Evolutionary conservation across 2,888 invertebrate genomes (phyloP).

Genomic region (Drosophila cyrtoloma): DNA sequence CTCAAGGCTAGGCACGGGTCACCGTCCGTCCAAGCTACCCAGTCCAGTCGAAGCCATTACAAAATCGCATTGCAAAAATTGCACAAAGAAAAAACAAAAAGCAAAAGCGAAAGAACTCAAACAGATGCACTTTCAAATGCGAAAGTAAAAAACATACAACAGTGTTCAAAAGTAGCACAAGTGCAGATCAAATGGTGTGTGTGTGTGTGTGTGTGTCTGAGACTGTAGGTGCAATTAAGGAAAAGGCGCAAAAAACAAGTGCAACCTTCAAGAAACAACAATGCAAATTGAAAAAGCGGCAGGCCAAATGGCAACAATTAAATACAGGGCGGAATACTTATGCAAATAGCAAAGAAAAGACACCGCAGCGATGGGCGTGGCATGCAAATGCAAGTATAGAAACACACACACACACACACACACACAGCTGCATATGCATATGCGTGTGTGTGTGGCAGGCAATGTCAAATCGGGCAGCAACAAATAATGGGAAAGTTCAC

Average conservation of each 20-base stretch:
- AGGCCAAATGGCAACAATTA: conserved; percentile 51
- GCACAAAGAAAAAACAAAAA: not conserved
- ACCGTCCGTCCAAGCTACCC: conserved; percentile 9
- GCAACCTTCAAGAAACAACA: conserved; percentile 50
- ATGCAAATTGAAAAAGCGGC: conserved; percentile 53
- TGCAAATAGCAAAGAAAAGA: conserved; percentile 49
- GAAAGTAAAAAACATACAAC: conserved; percentile 44
- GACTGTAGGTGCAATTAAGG: conserved; percentile 28
- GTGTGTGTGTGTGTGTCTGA: conserved; percentile 1
- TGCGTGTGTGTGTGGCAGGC: conserved; percentile 25
- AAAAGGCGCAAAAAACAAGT: conserved; percentile 28
- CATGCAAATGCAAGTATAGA: conserved; percentile 16
- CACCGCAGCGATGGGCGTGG: conserved; percentile 30
- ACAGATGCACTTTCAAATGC: conserved; percentile 67
- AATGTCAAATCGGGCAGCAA: conserved; percentile 30
- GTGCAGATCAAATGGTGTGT: conserved; percentile 34
- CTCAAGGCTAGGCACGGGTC: conserved; percentile 43
- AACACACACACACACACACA: conserved; percentile 13
- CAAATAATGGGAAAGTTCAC: conserved; percentile 67
- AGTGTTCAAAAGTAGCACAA: conserved; percentile 53
- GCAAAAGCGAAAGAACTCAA: conserved; percentile 33
- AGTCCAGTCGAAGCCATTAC: conserved; percentile 45
- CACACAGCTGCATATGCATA: not conserved
- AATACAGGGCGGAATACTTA: conserved; percentile 47
- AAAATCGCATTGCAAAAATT: conserved; percentile 33